Conservation (phyloP, 1,140 invertebrate genomes). For the Trissolcus basalis region DNA sequence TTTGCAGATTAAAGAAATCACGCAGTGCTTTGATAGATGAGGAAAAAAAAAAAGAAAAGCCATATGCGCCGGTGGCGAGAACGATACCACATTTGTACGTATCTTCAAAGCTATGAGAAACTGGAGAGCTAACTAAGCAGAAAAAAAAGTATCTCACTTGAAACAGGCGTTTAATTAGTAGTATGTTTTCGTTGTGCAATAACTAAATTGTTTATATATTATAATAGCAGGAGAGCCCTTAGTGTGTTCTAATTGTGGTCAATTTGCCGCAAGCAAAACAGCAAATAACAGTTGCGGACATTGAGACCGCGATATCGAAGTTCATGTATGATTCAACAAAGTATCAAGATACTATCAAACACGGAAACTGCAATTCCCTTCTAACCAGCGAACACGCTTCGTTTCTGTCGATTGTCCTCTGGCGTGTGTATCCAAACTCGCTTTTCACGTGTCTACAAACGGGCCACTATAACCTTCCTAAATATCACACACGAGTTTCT, state of each 20-base stretch:
- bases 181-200: conserved; percentile 5
- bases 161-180: conserved; percentile 2
- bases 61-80: no score
- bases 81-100: no score
- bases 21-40: no score
- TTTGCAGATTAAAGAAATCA: no score
- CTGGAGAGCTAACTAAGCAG: no score
- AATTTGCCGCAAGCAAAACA: conserved; percentile 20
- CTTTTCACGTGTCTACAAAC: conserved; percentile 29
- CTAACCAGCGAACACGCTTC: conserved; percentile 34
- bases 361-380: conserved; percentile 48
- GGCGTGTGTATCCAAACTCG: conserved; percentile 21
- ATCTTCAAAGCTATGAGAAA: no score
- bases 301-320: conserved; percentile 35
- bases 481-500: conserved; percentile 21
- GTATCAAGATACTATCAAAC: conserved; percentile 49
- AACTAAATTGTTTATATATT: conserved; percentile 25
- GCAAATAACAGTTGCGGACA: conserved; percentile 40
- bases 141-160: no score
- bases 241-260: conserved; percentile 29
- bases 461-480: conserved; percentile 25
- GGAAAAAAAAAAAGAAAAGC: no score
- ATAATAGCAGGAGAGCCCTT: conserved; percentile 16
- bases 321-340: conserved; percentile 54
- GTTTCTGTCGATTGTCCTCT: conserved; percentile 45